Conservation (phyloP, 1,140 invertebrate genomes). For the Venustaconcha ellipsiformis region DNA sequence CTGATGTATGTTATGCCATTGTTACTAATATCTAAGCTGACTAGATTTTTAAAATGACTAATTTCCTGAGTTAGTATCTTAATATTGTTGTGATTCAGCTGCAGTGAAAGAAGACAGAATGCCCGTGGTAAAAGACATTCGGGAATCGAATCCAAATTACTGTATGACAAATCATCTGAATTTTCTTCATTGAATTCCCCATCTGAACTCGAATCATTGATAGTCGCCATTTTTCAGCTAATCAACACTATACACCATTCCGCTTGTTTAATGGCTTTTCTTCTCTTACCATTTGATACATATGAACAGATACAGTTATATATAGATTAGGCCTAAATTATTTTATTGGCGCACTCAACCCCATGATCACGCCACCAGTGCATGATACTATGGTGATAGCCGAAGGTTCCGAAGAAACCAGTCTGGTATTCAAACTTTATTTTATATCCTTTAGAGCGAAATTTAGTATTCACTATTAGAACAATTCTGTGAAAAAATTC, state of each 20-base stretch:
- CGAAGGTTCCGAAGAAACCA: too few species aligned
- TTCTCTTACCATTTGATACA: too few species aligned
- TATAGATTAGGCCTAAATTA: too few species aligned
- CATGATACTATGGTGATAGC: too few species aligned
- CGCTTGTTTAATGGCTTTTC: too few species aligned
- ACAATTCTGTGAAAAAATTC: too few species aligned
- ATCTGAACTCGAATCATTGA: conserved; percentile 26
- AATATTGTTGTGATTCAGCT: conserved; percentile 67
- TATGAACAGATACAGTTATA: too few species aligned
- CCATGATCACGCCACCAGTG: too few species aligned
- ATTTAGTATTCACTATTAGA: too few species aligned
- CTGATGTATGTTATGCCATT: conserved; percentile 84
- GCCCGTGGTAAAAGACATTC: conserved; percentile 47
- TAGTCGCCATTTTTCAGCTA: neutral
- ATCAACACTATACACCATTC: too few species aligned
- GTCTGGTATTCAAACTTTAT: too few species aligned
- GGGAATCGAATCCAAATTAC: conserved; percentile 57
- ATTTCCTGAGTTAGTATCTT: conserved; percentile 63
- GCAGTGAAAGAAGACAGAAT: conserved; percentile 49
- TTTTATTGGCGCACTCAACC: too few species aligned
- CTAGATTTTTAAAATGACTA: conserved; percentile 69
- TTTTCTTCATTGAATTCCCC: conserved; percentile 58
- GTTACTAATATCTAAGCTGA: conserved; percentile 86
- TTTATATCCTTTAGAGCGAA: accelerated
- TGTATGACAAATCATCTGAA: conserved; percentile 62